These are phyloP conservation scores for Centrocercus urophasianus DNA, from an alignment of 2,113 vertebrate genomes.

Conservation along the genomic window DNA sequence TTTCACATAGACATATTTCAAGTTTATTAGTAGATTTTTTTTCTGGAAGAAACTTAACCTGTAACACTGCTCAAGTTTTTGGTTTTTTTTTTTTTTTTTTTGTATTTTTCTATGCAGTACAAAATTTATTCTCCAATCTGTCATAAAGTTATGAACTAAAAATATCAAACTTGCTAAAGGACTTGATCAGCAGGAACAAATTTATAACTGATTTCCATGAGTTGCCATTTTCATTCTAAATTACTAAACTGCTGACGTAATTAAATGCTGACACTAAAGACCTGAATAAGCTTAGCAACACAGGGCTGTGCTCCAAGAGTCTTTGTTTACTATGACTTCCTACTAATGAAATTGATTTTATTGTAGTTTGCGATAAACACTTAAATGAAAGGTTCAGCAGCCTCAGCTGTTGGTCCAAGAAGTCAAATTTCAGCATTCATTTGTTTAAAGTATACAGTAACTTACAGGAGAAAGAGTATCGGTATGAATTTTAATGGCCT, in stretches of 20 bases:
- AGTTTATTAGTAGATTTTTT: background rate
- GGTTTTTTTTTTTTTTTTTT: background rate
- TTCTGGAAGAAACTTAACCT: background rate
- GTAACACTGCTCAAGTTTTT: background rate
- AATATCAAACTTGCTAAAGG: background rate
- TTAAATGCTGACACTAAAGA: background rate
- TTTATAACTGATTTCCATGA: conserved; percentile 29
- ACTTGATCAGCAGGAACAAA: conserved; percentile 13
- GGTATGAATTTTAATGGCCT: background rate
- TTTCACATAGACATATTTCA: background rate
- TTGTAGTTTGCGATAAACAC: background rate
- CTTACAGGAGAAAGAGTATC: background rate
- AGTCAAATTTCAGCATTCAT: background rate
- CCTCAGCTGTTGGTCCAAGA: background rate
- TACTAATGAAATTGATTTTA: conserved; percentile 4
- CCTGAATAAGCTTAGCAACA: background rate
- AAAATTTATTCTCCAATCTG: background rate
- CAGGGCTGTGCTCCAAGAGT: background rate
- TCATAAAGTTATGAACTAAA: background rate
- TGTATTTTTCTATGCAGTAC: background rate
- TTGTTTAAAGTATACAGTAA: background rate
- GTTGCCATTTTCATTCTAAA: conserved; percentile 30
- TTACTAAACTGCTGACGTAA: background rate
- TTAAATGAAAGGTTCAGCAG: background rate
- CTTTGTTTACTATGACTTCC: conserved; percentile 29